Conservation (phyloP, 2,888 invertebrate genomes). For the Hedya salicella region DNA sequence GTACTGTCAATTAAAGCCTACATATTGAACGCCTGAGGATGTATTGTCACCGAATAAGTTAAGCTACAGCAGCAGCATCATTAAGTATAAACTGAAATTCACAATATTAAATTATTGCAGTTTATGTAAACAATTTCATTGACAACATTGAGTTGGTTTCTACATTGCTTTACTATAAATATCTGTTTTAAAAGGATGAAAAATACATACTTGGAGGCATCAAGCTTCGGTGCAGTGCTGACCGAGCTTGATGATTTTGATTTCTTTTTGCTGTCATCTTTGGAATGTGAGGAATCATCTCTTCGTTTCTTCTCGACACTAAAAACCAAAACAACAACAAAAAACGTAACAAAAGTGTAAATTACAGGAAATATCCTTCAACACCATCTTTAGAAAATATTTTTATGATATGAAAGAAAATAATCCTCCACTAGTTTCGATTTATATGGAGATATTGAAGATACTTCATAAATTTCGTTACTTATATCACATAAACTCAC, state of each 20-base stretch:
- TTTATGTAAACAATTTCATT: no score
- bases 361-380: no score
- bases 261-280: slow-evolving; percentile 91
- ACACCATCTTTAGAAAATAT: no score
- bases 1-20: no score
- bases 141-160: no score
- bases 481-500: not conserved
- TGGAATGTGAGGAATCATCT: slow-evolving; percentile 86
- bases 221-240: slow-evolving; percentile 88
- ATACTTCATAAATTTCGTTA: not conserved
- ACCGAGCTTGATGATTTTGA: slow-evolving; percentile 87
- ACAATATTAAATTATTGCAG: no score
- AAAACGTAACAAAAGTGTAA: not conserved
- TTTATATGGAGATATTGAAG: not conserved
- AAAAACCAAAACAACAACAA: slow-evolving; percentile 51
- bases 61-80: no score
- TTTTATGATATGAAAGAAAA: no score
- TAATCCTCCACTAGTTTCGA: not conserved
- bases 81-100: no score
- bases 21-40: no score
- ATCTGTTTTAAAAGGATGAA: not conserved
- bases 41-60: no score
- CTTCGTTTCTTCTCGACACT: slow-evolving; percentile 94
- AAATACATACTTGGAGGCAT: slow-evolving; percentile 86
- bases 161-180: no score